phyloP scores from a whole-genome alignment of 1,140 invertebrate genomes.

The Pogonus chalceus region DNA sequence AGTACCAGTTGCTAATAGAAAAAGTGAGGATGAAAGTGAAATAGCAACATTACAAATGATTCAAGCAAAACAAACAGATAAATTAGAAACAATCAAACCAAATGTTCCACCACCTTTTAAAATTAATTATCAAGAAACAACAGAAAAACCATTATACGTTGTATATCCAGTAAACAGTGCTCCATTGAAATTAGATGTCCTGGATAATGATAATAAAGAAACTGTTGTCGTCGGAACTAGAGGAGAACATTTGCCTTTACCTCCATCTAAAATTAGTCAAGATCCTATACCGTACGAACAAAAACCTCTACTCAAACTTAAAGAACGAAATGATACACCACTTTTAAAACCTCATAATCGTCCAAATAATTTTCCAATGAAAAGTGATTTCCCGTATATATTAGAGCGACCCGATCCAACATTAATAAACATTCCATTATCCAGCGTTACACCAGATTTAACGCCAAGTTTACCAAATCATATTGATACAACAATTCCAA shows the following conservation, averaged over 20 bases:
- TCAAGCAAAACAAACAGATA: constrained; percentile 34
- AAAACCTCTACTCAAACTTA: constrained; percentile 35
- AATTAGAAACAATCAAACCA: constrained; percentile 18
- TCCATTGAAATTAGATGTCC: constrained; percentile 36
- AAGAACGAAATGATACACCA: constrained; percentile 38
- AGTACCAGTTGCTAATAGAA: constrained; percentile 23
- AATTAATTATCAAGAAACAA: constrained; percentile 20
- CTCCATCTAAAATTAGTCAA: constrained; percentile 36
- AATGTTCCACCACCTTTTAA: constrained; percentile 19
- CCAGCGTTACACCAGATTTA: constrained; percentile 31
- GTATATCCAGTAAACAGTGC: constrained; percentile 49
- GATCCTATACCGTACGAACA: constrained; percentile 35
- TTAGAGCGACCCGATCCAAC: constrained; percentile 43
- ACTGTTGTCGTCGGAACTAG: constrained; percentile 45
- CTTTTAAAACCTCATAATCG: constrained; percentile 37
- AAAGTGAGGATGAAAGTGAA: constrained; percentile 22
- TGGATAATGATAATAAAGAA: constrained; percentile 40
- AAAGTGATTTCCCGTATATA: constrained; percentile 49
- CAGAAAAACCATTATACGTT: constrained; percentile 46
- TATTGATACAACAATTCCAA: constrained; percentile 15
- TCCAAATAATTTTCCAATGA: constrained; percentile 33
- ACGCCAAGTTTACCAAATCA: constrained; percentile 16
- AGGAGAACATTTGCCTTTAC: constrained; percentile 43
- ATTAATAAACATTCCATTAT: constrained; percentile 23
- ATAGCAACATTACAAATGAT: constrained; percentile 58